phyloP scores from a whole-genome alignment of 2,888 invertebrate species.

The Drosophila pseudotakahashii region DNA sequence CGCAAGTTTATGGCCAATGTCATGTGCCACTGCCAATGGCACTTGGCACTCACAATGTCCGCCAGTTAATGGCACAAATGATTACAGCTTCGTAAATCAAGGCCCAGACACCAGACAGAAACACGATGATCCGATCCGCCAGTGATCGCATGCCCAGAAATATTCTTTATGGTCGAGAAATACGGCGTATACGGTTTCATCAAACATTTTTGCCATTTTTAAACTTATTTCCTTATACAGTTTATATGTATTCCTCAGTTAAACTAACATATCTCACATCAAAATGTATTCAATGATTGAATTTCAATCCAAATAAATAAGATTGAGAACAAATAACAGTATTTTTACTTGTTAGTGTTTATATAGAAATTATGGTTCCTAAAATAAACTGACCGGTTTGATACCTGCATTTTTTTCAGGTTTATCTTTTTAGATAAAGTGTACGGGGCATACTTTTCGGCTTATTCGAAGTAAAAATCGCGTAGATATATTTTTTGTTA shows the following conservation, averaged over 20 bases:
- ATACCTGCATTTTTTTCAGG: neutral
- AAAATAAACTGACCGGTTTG: too few species aligned
- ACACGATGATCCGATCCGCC: neutral
- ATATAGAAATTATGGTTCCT: too few species aligned
- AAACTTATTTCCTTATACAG: too few species aligned
- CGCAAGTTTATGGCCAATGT: conserved; percentile 38
- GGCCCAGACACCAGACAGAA: neutral
- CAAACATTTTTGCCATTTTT: too few species aligned
- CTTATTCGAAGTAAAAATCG: neutral
- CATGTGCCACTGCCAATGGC: conserved; percentile 34
- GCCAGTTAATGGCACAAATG: conserved; percentile 19
- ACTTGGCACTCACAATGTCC: conserved; percentile 29
- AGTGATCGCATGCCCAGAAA: neutral
- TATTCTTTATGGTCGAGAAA: neutral
- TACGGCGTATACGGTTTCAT: too few species aligned
- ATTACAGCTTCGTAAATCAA: conserved; percentile 19
- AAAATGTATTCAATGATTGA: too few species aligned
- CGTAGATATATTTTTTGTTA: too few species aligned
- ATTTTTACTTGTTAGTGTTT: too few species aligned
- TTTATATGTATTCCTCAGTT: too few species aligned
- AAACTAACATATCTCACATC: too few species aligned
- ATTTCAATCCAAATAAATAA: too few species aligned
- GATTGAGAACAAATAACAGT: too few species aligned
- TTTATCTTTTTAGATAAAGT: neutral
- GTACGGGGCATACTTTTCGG: conserved; percentile 1